These are phyloP conservation scores for Eupithecia subumbrata DNA, from an alignment of 2,888 invertebrate species.

Conservation along the genomic window DNA sequence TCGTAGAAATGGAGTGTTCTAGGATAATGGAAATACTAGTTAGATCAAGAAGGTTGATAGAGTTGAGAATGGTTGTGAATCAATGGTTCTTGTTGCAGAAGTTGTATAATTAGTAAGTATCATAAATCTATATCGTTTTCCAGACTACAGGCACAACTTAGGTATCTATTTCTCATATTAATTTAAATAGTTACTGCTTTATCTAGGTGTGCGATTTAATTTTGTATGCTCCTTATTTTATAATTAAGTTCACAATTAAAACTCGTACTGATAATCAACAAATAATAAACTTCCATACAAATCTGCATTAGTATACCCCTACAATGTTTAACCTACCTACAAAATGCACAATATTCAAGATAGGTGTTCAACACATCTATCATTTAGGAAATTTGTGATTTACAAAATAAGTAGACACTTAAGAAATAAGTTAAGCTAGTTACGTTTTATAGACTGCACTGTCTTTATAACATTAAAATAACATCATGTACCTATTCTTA, in stretches of 20 bases:
- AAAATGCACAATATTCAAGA: slow-evolving; percentile 39
- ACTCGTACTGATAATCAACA: not conserved
- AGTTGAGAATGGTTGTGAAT: slow-evolving; percentile 73
- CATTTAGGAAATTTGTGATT: slow-evolving; percentile 46
- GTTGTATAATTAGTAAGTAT: slow-evolving; percentile 49
- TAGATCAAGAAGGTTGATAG: slow-evolving; percentile 53
- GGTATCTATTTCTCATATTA: not conserved
- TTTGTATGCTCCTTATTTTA: not conserved
- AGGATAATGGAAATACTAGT: slow-evolving; percentile 38
- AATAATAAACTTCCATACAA: not conserved
- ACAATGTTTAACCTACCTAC: not conserved
- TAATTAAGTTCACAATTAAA: not conserved
- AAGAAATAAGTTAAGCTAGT: slow-evolving; percentile 39
- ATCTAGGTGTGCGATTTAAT: not conserved
- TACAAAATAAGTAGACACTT: slow-evolving; percentile 42
- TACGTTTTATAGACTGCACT: slow-evolving; percentile 46
- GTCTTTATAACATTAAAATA: slow-evolving; percentile 30
- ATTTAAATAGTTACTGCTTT: not conserved
- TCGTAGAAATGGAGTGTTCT: slow-evolving; percentile 43
- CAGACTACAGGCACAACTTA: slow-evolving; percentile 22
- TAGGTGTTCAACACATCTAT: slow-evolving; percentile 41
- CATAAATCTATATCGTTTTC: slow-evolving; percentile 31
- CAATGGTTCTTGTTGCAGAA: slow-evolving; percentile 69
- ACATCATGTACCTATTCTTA: not conserved
- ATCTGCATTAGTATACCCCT: not conserved